Evolutionary conservation across 1,140 invertebrate species (phyloP), one percentile per base, ranked within the genome.

Genomic region (Subanguina moxae): DNA sequence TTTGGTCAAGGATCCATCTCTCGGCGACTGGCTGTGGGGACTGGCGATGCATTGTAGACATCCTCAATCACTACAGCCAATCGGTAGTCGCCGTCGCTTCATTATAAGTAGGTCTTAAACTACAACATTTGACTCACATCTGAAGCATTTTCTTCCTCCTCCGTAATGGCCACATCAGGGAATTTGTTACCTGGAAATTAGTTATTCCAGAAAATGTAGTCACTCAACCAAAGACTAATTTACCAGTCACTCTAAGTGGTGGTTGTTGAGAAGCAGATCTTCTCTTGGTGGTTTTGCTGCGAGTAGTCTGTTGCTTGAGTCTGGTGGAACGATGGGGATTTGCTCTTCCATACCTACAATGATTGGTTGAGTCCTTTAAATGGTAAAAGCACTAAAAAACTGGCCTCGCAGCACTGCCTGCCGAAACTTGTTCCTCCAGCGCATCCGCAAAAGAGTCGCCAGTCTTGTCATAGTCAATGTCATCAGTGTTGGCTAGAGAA

Each of bases 391-490:
- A 23, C 3, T 13, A 61, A 21, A 61, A 7, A 61, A 61, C 58
- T 32, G 3, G 27, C 58, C 28, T 61, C n/a, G 38, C n/a, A 32
- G 5, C 13, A 8, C n/a, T 28, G n/a, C 23, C 58, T 21, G 5
- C 58, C 3, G 28, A 56, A 3, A 23, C 21, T 13, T 56, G 52
- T 56, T 56, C 52, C 21, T 21, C 38, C 48, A 52, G 23, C 3
- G 23, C 23, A 19, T 52, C 48, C 3, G n/a, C n/a, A 30, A 32
- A 61, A 5, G 58, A 61, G n/a, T 61, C 58, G 19, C 58, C 58
- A 3, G 58, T 61, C 19, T 43, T 30, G 58, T 61, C 58, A n/a
- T 61, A 61, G n/a, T 61, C 58, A 21, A 61, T 61, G 19, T 61
- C 58, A 32, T 61, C 58, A 8, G 58, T 61, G 58, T 3, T 61